phyloP scores from a whole-genome alignment of 2,113 vertebrate genomes.

The Gambusia affinis region DNA sequence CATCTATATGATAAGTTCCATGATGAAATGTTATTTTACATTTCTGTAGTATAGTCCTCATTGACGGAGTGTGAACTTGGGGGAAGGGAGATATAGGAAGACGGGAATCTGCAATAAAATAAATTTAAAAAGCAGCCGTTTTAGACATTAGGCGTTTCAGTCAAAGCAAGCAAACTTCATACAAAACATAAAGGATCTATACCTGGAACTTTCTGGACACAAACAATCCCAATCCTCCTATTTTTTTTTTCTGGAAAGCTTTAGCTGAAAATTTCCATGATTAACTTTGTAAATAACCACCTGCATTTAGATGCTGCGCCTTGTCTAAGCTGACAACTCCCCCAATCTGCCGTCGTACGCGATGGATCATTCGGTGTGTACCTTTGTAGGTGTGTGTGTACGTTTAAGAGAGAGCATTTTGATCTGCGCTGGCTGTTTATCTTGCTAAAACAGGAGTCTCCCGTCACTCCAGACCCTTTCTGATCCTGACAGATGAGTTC shows the following conservation, averaged over 20 bases:
- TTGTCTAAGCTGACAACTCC: conserved; percentile 70
- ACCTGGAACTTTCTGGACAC: conserved; percentile 45
- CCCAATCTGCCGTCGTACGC: conserved; percentile 48
- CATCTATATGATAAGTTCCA: background rate
- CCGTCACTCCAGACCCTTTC: conserved; percentile 74
- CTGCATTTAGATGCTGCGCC: conserved; percentile 66
- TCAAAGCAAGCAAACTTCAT: conserved; percentile 60
- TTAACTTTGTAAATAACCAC: conserved; percentile 65
- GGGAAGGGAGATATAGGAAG: no score
- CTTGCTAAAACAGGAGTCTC: conserved; percentile 79
- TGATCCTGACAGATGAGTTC: conserved; percentile 81
- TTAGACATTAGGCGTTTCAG: conserved; percentile 55
- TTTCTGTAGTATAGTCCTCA: background rate
- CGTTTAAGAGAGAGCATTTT: conserved; percentile 66
- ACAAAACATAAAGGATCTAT: conserved; percentile 63
- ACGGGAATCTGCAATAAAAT: conserved; percentile 40
- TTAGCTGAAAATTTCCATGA: background rate
- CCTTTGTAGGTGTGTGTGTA: conserved; percentile 57
- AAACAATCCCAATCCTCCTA: conserved; percentile 50
- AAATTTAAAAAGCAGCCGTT: conserved; percentile 26
- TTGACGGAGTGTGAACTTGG: background rate
- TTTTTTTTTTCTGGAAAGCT: background rate
- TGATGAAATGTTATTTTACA: background rate
- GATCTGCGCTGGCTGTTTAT: conserved; percentile 78
- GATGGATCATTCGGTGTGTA: conserved; percentile 41